Evolutionary conservation across 2,888 invertebrate genomes (phyloP).

Genomic region (Adelognathus sp.): DNA sequence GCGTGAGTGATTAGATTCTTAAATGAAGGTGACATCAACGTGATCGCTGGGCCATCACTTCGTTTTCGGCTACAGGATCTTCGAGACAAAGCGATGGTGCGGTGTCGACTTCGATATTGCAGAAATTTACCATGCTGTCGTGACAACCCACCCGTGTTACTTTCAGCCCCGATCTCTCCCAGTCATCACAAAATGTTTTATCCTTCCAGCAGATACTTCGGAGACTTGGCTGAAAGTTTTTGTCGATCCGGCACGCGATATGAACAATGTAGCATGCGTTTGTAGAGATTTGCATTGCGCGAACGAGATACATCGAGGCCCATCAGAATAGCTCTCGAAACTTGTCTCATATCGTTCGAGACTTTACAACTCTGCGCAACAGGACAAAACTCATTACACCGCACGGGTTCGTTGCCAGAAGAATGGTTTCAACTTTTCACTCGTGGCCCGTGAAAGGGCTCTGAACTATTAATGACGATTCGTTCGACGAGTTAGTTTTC

Average conservation of each 20-base stretch:
- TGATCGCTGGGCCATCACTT: no score
- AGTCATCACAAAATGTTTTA: not conserved
- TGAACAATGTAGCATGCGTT: not conserved
- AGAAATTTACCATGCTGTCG: no score
- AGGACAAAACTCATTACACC: constrained; percentile 60
- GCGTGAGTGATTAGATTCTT: no score
- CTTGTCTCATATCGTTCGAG: constrained; percentile 64
- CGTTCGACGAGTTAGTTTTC: constrained; percentile 20
- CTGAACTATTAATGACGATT: constrained; percentile 35
- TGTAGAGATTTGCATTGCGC: not conserved
- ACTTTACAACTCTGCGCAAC: constrained; percentile 51
- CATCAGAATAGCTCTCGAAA: constrained; percentile 58
- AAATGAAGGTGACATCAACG: no score
- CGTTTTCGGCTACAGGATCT: no score
- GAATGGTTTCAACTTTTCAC: constrained; percentile 23
- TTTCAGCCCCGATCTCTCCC: not conserved
- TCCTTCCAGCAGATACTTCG: not conserved
- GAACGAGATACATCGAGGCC: constrained; percentile 14
- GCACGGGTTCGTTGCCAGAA: constrained; percentile 24
- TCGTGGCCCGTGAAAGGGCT: not conserved
- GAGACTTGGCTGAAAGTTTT: not conserved
- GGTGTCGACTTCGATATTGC: no score
- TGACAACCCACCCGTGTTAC: no score
- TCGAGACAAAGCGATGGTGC: no score
- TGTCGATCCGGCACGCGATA: not conserved